Conservation (phyloP, 2,888 invertebrate genomes). For the Rhimphoctona megacephalus region DNA sequence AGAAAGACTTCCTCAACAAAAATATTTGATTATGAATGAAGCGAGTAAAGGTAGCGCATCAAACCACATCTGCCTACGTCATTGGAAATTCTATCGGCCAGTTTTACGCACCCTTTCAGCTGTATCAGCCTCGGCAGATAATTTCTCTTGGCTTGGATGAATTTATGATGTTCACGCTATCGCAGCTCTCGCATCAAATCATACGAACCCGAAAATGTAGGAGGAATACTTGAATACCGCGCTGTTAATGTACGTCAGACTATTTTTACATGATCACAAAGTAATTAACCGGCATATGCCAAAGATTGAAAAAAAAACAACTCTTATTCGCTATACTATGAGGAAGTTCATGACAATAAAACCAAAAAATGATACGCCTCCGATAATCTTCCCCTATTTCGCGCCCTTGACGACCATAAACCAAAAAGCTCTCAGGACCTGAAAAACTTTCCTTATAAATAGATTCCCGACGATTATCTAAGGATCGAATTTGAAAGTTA, state of each 20-base stretch:
- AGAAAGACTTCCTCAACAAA: slow-evolving; percentile 12
- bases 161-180: slow-evolving; percentile 59
- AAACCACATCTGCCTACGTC: slow-evolving; percentile 34
- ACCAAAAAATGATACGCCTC: not conserved
- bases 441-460: slow-evolving; percentile 33
- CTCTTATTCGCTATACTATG: not conserved
- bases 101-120: slow-evolving; percentile 47
- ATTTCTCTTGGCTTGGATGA: slow-evolving; percentile 59
- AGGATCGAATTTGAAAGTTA: slow-evolving; percentile 8
- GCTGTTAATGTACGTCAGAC: not conserved
- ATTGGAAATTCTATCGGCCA: slow-evolving; percentile 56
- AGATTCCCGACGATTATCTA: slow-evolving; percentile 42
- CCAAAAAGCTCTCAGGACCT: not conserved
- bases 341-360: not conserved
- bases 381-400: not conserved
- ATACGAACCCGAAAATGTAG: slow-evolving; percentile 31
- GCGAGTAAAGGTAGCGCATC: slow-evolving; percentile 28
- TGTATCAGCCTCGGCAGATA: slow-evolving; percentile 45
- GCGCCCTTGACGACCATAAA: not conserved
- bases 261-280: not conserved
- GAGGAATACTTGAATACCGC: slow-evolving; percentile 14
- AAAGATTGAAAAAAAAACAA: not conserved
- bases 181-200: slow-evolving; percentile 26
- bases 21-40: slow-evolving; percentile 55
- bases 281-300: not conserved